These are phyloP conservation scores for Leptinotarsa juncta DNA, from an alignment of 2,888 invertebrate species.

Conservation along the genomic window DNA sequence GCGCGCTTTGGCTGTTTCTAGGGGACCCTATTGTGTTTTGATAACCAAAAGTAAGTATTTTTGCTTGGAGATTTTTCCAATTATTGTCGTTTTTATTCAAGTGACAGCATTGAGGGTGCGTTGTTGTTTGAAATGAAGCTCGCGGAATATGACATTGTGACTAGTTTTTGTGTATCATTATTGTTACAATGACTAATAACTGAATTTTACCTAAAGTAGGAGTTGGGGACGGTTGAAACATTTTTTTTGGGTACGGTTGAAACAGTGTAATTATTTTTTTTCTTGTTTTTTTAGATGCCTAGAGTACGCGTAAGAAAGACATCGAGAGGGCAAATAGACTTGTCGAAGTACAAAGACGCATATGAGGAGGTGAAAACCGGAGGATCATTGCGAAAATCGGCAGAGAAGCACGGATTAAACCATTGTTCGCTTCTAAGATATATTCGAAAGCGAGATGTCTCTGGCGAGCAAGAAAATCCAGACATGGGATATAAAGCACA, in stretches of 20 bases:
- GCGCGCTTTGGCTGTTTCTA: no score
- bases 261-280: conserved; percentile 16
- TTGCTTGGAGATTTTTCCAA: conserved; percentile 11
- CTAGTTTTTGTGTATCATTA: neutral
- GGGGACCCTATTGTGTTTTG: no score
- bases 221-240: neutral
- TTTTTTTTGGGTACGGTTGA: conserved; percentile 16
- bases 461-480: conserved; percentile 11
- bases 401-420: conserved; percentile 17
- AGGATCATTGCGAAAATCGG: conserved; percentile 12
- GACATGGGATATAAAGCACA: conserved; percentile 17
- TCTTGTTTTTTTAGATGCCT: conserved; percentile 13
- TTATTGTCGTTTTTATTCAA: conserved; percentile 13
- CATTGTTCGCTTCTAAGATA: conserved; percentile 4
- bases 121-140: conserved; percentile 6
- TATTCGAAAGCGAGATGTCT: neutral
- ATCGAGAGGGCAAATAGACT: no score
- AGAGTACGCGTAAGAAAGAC: neutral
- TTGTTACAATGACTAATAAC: no score
- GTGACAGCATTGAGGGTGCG: neutral
- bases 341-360: no score
- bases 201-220: neutral
- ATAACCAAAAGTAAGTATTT: neutral
- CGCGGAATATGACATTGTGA: conserved; percentile 7
- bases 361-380: conserved; percentile 1